Evolutionary conservation across 2,113 vertebrate genomes (phyloP).

Genomic region (Sinocyclocheilus maitianheensis): DNA sequence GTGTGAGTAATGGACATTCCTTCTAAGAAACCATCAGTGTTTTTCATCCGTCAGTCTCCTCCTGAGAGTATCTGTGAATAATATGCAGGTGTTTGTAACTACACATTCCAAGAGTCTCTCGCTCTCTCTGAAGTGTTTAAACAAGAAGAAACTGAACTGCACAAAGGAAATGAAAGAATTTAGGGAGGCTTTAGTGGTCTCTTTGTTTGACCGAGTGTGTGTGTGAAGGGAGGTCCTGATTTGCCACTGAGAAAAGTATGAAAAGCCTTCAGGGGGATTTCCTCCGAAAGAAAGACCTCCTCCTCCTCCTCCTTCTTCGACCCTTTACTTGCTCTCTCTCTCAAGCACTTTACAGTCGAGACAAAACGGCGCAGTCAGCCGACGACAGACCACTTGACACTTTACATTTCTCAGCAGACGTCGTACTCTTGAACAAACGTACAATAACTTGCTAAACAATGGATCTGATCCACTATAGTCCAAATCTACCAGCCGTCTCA

Average conservation of each 20-base stretch:
- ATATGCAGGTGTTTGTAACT: slow-evolving; percentile 40
- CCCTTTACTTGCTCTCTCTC: slow-evolving; percentile 34
- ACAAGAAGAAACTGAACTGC: slow-evolving; percentile 60
- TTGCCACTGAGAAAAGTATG: slow-evolving; percentile 65
- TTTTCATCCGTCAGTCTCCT: not conserved
- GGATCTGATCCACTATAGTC: not conserved
- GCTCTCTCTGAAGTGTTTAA: slow-evolving; percentile 64
- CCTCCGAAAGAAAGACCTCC: slow-evolving; percentile 77
- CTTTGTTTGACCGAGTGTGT: slow-evolving; percentile 44
- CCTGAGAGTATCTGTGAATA: slow-evolving; percentile 31
- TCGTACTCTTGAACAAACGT: slow-evolving; percentile 22
- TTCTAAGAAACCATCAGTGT: slow-evolving; percentile 16
- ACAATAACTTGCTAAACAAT: slow-evolving; percentile 38
- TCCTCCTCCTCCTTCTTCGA: slow-evolving; percentile 61
- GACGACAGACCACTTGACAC: slow-evolving; percentile 62
- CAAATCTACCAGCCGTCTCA: not conserved
- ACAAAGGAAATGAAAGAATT: slow-evolving; percentile 72
- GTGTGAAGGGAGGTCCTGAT: slow-evolving; percentile 56
- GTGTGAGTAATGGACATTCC: not conserved
- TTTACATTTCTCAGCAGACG: slow-evolving; percentile 44
- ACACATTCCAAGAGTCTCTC: slow-evolving; percentile 48
- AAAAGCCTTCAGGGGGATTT: slow-evolving; percentile 81
- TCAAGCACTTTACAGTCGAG: slow-evolving; percentile 44
- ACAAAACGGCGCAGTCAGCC: slow-evolving; percentile 55
- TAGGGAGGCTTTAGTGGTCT: slow-evolving; percentile 56